Evolutionary conservation across 2,888 invertebrate genomes (phyloP), one percentile per base, ranked within the genome.

Genomic region (Sarcophaga variegata): DNA sequence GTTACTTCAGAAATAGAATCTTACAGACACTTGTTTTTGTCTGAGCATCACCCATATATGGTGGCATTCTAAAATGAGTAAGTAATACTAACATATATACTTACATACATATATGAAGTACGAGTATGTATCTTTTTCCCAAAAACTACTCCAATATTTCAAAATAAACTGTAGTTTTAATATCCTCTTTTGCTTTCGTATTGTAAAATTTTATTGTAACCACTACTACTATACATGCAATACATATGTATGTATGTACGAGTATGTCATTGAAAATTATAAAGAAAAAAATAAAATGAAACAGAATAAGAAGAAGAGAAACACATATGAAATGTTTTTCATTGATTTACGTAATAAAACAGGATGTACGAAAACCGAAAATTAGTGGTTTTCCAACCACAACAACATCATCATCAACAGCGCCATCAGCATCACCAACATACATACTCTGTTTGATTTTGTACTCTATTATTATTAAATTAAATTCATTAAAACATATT

Each of bases 321-420:
- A 37, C 37, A 37, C 10, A 49, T 54, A 14, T 54, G 17, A 14
- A 54, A 54, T 54, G 54, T 54, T 67, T 12, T 60, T 45, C 20
- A 14, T 60, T 72, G n/a, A 27, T 20, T n/a, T 20, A n/a, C n/a
- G 17, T 14, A 45, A 14, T 14, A 74, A 54, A 45, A 62, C 10
- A 63, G 74, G 17, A 74, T 74, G 22, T 62, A 14, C 45, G 47
- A 45, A 54, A 72, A 80, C 72, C 64, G 20, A 72, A 67, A 74
- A 60, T 81, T 67, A 14, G 72, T 67, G 64, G 66, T 59, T 80
- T 64, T 37, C 22, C 54, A 37, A 72, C 20, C 17, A 45, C 22
- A 63, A 27, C 12, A 27, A 17, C 14, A n/a, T 47, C 17, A 47
- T 47, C 3, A 49, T 12, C 22, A 63, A 20, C 12, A 59, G 12